Evolutionary conservation across 2,113 vertebrate species (phyloP).

Genomic region (Nerophis ophidion): DNA sequence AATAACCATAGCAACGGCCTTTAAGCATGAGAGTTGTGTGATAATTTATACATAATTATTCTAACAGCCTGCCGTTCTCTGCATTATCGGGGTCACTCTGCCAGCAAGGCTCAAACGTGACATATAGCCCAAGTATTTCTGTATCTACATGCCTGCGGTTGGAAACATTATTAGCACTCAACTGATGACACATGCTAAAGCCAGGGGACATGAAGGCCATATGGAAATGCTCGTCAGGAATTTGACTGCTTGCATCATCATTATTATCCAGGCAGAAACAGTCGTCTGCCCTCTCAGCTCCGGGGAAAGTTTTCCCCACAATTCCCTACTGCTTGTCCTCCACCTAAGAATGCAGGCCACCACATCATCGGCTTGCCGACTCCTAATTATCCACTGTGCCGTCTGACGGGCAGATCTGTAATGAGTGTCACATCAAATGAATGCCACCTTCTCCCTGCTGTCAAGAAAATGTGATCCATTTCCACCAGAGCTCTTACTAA

Average conservation of each 20-base stretch:
- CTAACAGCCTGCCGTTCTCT: no score
- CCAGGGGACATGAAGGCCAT: constrained; percentile 14
- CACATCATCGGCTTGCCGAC: constrained; percentile 26
- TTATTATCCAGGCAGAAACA: constrained; percentile 29
- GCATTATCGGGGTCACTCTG: no score
- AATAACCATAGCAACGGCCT: no score
- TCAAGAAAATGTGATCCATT: constrained; percentile 33
- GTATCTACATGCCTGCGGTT: no score
- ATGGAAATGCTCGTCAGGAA: constrained; percentile 32
- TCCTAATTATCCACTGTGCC: constrained; percentile 30
- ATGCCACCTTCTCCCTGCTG: constrained; percentile 31
- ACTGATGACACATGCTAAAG: constrained; percentile 21
- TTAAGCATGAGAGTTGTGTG: no score
- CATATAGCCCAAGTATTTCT: no score
- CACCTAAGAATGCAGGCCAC: constrained; percentile 4
- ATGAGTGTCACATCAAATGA: constrained; percentile 53
- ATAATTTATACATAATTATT: no score
- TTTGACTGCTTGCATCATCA: constrained; percentile 22
- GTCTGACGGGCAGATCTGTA: constrained; percentile 38
- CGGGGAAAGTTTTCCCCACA: constrained; percentile 22
- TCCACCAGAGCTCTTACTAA: constrained; percentile 14
- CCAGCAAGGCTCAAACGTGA: no score
- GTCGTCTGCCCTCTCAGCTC: constrained; percentile 37
- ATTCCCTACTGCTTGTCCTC: constrained; percentile 5
- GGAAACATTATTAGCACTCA: no score